phyloP scores from a whole-genome alignment of 2,888 invertebrate genomes.

The Tetranychus truncatus region DNA sequence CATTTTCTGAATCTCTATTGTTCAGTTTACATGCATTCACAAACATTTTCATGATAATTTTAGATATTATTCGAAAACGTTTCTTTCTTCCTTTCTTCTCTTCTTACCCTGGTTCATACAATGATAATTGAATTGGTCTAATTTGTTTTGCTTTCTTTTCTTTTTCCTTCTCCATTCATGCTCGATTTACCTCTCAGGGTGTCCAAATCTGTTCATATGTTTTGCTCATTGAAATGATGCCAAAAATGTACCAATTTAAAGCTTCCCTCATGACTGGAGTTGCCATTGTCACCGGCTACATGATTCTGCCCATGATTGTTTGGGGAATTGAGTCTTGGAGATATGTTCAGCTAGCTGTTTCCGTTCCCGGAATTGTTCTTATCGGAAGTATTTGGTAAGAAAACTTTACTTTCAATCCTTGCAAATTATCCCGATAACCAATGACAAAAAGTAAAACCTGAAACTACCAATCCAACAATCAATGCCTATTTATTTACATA shows the following conservation, averaged over 20 bases:
- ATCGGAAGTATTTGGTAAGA: constrained; percentile 25
- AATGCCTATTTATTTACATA: too few relatives aligned
- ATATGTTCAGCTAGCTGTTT: constrained; percentile 26
- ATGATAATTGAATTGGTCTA: neutral
- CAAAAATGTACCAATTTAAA: constrained; percentile 24
- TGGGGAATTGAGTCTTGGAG: constrained; percentile 27
- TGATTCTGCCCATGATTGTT: constrained; percentile 23
- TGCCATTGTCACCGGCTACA: constrained; percentile 20
- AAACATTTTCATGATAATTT: too few relatives aligned
- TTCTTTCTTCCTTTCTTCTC: too few relatives aligned
- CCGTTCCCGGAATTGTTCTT: constrained; percentile 25
- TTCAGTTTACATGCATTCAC: too few relatives aligned
- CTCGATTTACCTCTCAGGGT: constrained; percentile 20
- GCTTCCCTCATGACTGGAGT: constrained; percentile 18
- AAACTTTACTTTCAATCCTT: neutral
- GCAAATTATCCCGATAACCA: too few relatives aligned
- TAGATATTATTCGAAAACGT: too few relatives aligned
- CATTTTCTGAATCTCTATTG: too few relatives aligned
- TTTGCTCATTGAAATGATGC: constrained; percentile 24
- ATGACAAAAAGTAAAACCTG: too few relatives aligned
- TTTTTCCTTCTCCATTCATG: neutral
- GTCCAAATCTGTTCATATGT: constrained; percentile 24
- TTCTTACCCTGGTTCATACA: neutral
- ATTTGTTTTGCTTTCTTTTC: neutral
- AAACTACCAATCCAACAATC: too few relatives aligned